phyloP scores from a whole-genome alignment of 2,797 vertebrate species.

The Todus mexicanus region DNA sequence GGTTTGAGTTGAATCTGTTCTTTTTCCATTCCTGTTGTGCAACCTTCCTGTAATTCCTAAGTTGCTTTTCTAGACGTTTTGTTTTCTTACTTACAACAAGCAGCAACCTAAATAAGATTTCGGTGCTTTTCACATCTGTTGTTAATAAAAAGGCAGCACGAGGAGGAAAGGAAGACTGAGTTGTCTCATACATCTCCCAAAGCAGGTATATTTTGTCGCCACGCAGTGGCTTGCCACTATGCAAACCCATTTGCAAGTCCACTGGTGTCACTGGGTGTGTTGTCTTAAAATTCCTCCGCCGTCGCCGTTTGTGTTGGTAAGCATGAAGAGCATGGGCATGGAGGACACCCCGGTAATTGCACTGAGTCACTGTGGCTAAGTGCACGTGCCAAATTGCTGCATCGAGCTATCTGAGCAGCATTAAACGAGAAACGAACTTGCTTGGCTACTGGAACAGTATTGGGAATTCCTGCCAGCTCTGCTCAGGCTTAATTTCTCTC shows the following conservation, averaged over 20 bases:
- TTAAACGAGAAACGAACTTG: neutral
- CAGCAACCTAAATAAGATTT: neutral
- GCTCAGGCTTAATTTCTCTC: neutral
- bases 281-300: neutral
- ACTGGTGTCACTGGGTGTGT: no score
- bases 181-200: neutral
- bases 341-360: neutral
- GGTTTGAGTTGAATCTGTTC: neutral
- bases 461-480: neutral
- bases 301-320: neutral
- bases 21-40: neutral
- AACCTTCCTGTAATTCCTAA: neutral
- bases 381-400: neutral
- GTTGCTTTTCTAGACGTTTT: neutral
- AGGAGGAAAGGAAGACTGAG: neutral
- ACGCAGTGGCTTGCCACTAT: neutral
- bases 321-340: neutral
- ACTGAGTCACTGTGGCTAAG: neutral
- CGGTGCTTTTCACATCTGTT: neutral
- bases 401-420: neutral
- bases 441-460: neutral
- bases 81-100: neutral
- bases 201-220: neutral
- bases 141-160: neutral
- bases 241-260: neutral